Evolutionary conservation across 2,888 invertebrate species (phyloP), one percentile per base, ranked within the genome.

Genomic region (Zygothrica quintamaculata): DNA sequence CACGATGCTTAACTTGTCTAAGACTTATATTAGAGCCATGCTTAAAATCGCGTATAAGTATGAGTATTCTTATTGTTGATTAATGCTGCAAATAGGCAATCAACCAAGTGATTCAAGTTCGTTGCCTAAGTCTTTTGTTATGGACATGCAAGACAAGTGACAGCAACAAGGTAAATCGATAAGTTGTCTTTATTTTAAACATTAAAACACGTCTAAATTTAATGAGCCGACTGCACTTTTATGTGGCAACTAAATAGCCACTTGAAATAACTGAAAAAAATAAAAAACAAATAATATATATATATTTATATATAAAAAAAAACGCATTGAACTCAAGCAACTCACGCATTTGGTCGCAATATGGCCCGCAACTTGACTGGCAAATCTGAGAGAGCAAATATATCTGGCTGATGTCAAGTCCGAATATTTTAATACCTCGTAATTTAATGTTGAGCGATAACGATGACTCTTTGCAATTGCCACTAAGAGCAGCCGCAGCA

Each of bases 111-210:
- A 57, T 43, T 60, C 66, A 76, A 79, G 89, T 89, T 89, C 75
- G 84, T 77, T 74, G 66, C 76, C 77, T 78, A 72, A 89, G 75
- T 88, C 88, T 65, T 86, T 88, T 69, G 86, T 87, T 86, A 80
- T 68, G 56, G 65, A 60, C 60, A 58, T 65, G 65, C 62, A 37
- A 58, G 22, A 39, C 62, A 64, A 73, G 34, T 43, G 43, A n/a
- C 18, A 22, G 18, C 52, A 25, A 40, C 33, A 42, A 64, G 50
- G 33, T 39, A 22, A 62, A 51, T 57, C 39, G 42, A 31, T 52
- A 72, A 52, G 43, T 34, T 22, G 3, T 5, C 18, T 37, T 26
- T 26, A 11, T 66, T 64, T 55, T 60, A 64, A 70, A n/a, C n/a
- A n/a, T 76, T 65, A 5, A 77, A 79, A 65, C 80, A 64, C 64